These are phyloP conservation scores for Nephrotoma flavescens DNA, from an alignment of 2,888 invertebrate genomes.

Conservation along the genomic window DNA sequence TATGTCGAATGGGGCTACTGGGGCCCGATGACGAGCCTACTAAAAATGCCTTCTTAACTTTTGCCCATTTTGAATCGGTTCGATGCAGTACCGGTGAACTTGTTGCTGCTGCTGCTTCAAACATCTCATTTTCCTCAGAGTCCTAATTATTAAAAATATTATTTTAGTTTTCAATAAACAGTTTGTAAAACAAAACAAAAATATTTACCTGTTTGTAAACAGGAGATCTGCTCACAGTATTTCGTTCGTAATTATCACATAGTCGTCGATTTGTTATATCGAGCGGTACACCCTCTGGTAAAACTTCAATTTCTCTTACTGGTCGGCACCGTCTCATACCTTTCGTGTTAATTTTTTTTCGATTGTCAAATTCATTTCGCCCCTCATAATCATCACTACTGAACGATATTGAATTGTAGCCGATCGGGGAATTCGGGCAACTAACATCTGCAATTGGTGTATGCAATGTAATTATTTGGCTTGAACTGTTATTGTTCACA, in stretches of 20 bases:
- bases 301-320: constrained; percentile 25
- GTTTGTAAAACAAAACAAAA: neutral
- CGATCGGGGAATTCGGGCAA: constrained; percentile 10
- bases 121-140: constrained; percentile 27
- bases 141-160: constrained; percentile 16
- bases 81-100: constrained; percentile 13
- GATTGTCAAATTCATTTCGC: neutral
- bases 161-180: neutral
- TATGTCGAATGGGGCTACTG: constrained; percentile 50
- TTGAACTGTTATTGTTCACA: neutral
- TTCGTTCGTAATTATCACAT: neutral
- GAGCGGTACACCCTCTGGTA: constrained; percentile 28
- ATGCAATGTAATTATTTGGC: neutral
- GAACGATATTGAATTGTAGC: neutral
- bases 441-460: constrained; percentile 2
- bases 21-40: constrained; percentile 37
- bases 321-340: constrained; percentile 15
- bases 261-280: constrained; percentile 18
- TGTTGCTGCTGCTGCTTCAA: constrained; percentile 14
- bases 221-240: neutral
- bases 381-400: constrained; percentile 10
- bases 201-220: neutral
- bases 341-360: constrained; percentile 7
- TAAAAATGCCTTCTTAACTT: constrained; percentile 56
- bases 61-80: constrained; percentile 54